These are phyloP conservation scores for Propithecus deckenii DNA, from an alignment of 2,797 vertebrate genomes.

Conservation along the genomic window DNA sequence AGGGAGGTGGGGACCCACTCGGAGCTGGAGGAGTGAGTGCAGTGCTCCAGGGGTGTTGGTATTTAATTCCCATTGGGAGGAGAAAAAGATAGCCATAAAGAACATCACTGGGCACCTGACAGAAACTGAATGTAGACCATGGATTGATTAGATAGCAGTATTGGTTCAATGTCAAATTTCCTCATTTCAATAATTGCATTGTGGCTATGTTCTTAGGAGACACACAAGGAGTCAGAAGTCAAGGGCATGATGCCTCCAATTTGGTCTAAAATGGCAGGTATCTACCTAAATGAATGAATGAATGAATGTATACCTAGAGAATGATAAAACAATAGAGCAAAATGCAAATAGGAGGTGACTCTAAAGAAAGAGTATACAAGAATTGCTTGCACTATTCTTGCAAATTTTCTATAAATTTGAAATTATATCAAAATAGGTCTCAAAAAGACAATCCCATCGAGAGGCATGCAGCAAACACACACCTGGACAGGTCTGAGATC, in stretches of 20 bases:
- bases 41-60: neutral
- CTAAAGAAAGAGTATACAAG: neutral
- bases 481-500: neutral
- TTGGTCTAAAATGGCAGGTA: neutral
- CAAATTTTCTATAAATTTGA: neutral
- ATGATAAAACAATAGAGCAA: neutral
- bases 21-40: neutral
- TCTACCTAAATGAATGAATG: neutral
- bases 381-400: neutral
- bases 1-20: neutral
- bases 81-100: neutral
- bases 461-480: neutral
- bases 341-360: neutral
- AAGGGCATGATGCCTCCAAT: neutral
- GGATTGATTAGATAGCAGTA: neutral
- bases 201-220: constrained; percentile 18
- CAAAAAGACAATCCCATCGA: neutral
- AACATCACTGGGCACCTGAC: neutral
- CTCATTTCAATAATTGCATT: neutral
- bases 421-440: neutral
- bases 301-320: neutral
- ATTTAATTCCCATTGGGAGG: neutral
- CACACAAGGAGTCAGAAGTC: neutral
- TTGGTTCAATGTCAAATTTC: neutral
- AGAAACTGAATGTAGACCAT: neutral